Conservation (phyloP, 2,888 invertebrate species). For the Hecatera dysodea region DNA sequence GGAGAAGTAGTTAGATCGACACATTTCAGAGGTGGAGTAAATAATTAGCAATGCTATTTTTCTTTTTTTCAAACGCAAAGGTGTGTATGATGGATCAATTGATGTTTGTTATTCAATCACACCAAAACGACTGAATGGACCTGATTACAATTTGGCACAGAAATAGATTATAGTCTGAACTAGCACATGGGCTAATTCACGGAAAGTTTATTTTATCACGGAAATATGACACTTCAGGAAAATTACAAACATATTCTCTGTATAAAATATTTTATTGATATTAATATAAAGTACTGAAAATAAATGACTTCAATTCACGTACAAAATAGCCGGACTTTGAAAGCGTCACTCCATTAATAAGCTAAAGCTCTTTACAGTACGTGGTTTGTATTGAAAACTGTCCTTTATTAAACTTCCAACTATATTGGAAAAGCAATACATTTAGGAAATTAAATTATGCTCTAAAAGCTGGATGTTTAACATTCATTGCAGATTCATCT, state of each 20-base stretch:
- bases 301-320: constrained; percentile 39
- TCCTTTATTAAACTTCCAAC: constrained; percentile 31
- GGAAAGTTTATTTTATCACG: too few species aligned
- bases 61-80: too few species aligned
- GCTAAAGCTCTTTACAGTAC: constrained; percentile 28
- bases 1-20: constrained; percentile 25
- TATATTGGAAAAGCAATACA: constrained; percentile 15
- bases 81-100: too few species aligned
- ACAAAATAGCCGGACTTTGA: constrained; percentile 34
- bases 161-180: too few species aligned
- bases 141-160: too few species aligned
- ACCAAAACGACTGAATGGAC: too few species aligned
- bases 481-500: background rate
- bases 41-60: constrained; percentile 25
- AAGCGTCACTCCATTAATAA: constrained; percentile 50
- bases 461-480: constrained; percentile 1
- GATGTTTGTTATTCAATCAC: too few species aligned
- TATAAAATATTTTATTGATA: background rate
- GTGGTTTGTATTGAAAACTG: constrained; percentile 43
- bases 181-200: too few species aligned
- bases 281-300: constrained; percentile 5
- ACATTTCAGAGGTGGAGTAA: constrained; percentile 13
- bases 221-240: too few species aligned
- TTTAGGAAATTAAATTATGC: constrained; percentile 12
- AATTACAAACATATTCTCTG: too few species aligned